Evolutionary conservation across 2,888 invertebrate genomes (phyloP).

Genomic region (Lochmaea capreae): DNA sequence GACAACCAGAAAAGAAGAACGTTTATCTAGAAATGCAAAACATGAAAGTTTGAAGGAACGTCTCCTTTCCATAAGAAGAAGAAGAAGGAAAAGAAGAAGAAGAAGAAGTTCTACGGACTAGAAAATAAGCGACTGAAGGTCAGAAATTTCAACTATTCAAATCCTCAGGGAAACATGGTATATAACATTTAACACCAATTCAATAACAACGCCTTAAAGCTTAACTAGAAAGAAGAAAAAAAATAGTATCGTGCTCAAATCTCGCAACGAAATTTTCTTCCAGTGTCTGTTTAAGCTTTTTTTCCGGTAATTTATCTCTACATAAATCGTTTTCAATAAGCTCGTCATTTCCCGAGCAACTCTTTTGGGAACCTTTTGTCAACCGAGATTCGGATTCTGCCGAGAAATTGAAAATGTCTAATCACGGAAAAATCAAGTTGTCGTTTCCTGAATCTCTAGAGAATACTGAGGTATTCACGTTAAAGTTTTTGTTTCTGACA

Average conservation of each 20-base stretch:
- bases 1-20: no score
- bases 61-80: no score
- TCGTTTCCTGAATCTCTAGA: background rate
- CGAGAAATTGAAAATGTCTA: slow-evolving; percentile 7
- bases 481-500: background rate
- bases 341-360: background rate
- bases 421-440: background rate
- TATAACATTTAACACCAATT: no score
- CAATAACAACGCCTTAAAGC: background rate
- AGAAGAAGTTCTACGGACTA: no score
- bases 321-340: background rate
- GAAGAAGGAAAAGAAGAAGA: no score
- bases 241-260: background rate
- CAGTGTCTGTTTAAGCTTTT: background rate
- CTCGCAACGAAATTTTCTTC: background rate
- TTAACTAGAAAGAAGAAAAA: background rate
- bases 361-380: background rate
- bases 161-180: no score
- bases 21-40: no score
- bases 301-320: background rate
- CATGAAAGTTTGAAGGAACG: no score
- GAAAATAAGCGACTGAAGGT: no score
- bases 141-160: no score
- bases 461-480: background rate
- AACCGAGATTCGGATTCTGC: background rate